Evolutionary conservation across 2,113 vertebrate species (phyloP).

Genomic region (Haplochromis burtoni): DNA sequence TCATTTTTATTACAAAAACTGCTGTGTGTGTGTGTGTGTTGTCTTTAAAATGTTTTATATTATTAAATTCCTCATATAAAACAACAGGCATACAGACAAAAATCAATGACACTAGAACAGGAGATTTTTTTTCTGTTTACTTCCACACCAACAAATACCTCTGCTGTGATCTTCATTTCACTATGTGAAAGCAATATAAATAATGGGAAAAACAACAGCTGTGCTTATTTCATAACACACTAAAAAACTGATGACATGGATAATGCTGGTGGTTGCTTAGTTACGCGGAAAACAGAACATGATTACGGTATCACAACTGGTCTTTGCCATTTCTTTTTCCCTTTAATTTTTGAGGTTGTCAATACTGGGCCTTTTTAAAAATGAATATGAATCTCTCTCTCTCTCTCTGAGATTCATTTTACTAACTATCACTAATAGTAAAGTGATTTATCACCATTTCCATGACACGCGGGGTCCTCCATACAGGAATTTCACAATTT

Average conservation of each 20-base stretch:
- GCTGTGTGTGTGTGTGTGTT: background rate
- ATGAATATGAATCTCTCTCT: background rate
- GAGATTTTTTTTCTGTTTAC: background rate
- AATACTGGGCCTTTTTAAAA: background rate
- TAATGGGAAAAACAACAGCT: background rate
- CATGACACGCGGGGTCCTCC: background rate
- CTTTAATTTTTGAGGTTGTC: rapidly evolving
- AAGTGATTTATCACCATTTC: background rate
- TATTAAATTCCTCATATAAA: background rate
- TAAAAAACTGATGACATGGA: background rate
- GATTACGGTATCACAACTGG: background rate
- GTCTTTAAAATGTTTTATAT: background rate
- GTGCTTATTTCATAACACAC: background rate
- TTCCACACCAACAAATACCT: background rate
- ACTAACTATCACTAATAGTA: too few species aligned
- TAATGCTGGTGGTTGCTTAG: background rate
- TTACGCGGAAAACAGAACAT: background rate
- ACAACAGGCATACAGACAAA: background rate
- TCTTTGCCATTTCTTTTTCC: background rate
- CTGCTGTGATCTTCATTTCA: background rate
- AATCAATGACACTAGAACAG: background rate
- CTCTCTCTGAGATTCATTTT: too few species aligned
- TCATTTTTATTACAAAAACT: background rate
- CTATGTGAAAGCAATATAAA: background rate
- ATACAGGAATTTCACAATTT: background rate